Evolutionary conservation across 2,113 vertebrate genomes (phyloP), one percentile per base, ranked within the genome.

Genomic region (Halcyon malimbica): DNA sequence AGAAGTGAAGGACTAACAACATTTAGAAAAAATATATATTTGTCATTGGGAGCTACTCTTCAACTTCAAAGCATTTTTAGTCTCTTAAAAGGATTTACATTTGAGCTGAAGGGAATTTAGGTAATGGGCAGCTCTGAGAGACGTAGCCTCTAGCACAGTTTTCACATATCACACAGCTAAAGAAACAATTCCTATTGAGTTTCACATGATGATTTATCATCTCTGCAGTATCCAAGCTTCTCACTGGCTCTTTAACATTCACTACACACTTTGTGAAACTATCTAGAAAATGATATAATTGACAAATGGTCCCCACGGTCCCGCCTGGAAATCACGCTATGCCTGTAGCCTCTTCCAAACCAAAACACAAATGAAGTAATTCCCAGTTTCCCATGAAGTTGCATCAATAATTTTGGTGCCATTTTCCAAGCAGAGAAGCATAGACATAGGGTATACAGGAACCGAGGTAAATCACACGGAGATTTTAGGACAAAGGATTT

Each of bases 51-150:
- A 95, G 83, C 83, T 85, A 24, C 86, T 70, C 31, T 87, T 85
- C 69, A 62, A 75, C 92, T 95, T 97, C 93, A 97, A 97, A 97
- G 96, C 51, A 16, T 48, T 64, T 87, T 83, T 69, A 64, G 75
- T 80, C 94, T 97, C 93, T 96, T 97, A 92, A 97, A 97, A 97
- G 97, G 97, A 97, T 98, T 98, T 98, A 97, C 93, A 67, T 94
- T 93, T 96, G 79, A 98, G 97, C 91, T 87, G 93, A 91, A 87
- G 91, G 96, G 96, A 97, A 97, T 83, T 94, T 89, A 89, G 92
- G 94, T 96, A 96, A 95, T 88, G 44, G 93, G 86, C 80, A 94
- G 83, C 92, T 94, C 91, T 94, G 97, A 98, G 97, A 97, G 83
- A 89, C 57, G 46, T 94, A 89, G 96, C 98, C 97, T 94, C 95